These are phyloP conservation scores for Apocheima hispidaria DNA, from an alignment of 2,888 invertebrate species.

Conservation along the genomic window DNA sequence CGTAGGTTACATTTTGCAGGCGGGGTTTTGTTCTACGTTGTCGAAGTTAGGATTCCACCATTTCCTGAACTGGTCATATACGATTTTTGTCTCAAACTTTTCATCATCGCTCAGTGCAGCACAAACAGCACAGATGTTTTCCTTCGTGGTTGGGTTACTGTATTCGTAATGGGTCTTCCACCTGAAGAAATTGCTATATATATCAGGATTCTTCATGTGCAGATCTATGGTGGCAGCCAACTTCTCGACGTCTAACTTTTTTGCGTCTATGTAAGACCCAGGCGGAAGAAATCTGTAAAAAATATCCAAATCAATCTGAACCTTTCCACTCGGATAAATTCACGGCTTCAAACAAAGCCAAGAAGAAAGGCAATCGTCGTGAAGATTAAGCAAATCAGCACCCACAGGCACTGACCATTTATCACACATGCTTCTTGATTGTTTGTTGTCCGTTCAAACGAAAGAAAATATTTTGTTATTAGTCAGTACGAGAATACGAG, in stretches of 20 bases:
- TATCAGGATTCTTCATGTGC: constrained; percentile 54
- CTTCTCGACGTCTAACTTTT: constrained; percentile 44
- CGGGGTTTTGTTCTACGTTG: too few species aligned
- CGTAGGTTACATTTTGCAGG: too few species aligned
- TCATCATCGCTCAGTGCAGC: constrained; percentile 61
- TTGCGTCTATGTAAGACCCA: constrained; percentile 70
- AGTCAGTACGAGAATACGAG: too few species aligned
- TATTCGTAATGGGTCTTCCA: constrained; percentile 67
- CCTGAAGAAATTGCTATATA: constrained; percentile 62
- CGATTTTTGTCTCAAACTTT: too few species aligned
- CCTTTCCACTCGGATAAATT: not conserved
- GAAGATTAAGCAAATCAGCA: too few species aligned
- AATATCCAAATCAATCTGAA: constrained; percentile 5
- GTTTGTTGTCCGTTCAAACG: too few species aligned
- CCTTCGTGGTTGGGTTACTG: constrained; percentile 49
- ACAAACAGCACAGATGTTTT: constrained; percentile 69
- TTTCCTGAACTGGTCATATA: constrained; percentile 62
- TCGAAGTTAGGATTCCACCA: constrained; percentile 66
- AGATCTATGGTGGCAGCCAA: constrained; percentile 62
- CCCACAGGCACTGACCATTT: too few species aligned
- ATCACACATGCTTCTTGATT: too few species aligned
- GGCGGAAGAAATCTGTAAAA: too few species aligned
- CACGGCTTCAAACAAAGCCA: too few species aligned
- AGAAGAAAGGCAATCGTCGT: too few species aligned
- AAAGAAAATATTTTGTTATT: too few species aligned